Evolutionary conservation across 2,797 vertebrate species (phyloP).

Genomic region (Alauda arvensis): DNA sequence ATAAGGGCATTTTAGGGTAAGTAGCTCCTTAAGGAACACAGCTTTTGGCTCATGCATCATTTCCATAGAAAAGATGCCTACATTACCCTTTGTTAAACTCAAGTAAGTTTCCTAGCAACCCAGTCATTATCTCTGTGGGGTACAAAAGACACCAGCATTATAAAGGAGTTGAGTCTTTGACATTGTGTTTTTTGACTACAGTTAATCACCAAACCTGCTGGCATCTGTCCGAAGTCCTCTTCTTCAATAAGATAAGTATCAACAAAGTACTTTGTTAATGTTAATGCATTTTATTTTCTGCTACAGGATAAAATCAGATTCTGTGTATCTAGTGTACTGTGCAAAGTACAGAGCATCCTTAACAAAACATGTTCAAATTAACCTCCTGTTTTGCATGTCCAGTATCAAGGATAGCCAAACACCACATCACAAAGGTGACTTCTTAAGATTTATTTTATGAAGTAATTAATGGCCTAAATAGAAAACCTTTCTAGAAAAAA

Average conservation of each 20-base stretch:
- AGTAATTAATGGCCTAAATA: not conserved
- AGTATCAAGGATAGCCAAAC: constrained; percentile 23
- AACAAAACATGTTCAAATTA: constrained; percentile 48
- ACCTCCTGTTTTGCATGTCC: not conserved
- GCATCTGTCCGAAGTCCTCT: not conserved
- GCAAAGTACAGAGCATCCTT: constrained; percentile 1
- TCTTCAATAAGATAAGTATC: constrained; percentile 29
- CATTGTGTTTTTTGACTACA: constrained; percentile 2
- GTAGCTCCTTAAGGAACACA: not conserved
- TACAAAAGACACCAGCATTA: not conserved
- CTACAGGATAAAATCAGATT: not conserved
- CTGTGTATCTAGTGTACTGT: not conserved
- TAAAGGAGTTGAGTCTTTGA: constrained; percentile 4
- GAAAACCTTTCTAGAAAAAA: not conserved
- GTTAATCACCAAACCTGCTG: constrained; percentile 25
- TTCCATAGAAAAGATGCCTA: not conserved
- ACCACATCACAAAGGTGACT: not conserved
- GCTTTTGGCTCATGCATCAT: not conserved
- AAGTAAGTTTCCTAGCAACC: constrained; percentile 50
- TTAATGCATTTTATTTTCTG: constrained; percentile 18
- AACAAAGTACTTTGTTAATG: constrained; percentile 4
- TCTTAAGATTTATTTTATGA: not conserved
- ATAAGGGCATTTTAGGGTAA: not conserved
- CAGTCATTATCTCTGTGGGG: not conserved
- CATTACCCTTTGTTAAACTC: not conserved